Evolutionary conservation across 30 jellyfish, hydroid and myxozoan genomes (phyloP).

Genomic region (Clytia hemisphaerica): DNA sequence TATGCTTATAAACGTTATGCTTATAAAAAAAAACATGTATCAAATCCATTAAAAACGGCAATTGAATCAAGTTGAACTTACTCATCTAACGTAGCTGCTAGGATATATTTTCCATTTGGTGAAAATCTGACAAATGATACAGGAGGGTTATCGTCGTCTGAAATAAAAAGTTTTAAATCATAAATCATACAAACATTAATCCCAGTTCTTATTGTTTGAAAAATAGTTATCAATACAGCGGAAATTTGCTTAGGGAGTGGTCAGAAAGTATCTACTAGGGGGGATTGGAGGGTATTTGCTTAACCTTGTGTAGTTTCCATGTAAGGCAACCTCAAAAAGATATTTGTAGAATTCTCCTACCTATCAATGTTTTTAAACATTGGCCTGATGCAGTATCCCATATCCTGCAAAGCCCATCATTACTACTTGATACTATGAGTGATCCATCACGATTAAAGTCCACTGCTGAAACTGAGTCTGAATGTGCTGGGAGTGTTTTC

Average conservation of each 20-base stretch:
- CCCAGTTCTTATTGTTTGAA: too few species aligned
- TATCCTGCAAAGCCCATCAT: constrained; percentile 92
- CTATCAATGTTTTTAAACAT: constrained; percentile 79
- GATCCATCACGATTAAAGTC: constrained; percentile 96
- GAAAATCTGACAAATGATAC: constrained; percentile 89
- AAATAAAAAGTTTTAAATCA: constrained; percentile 3
- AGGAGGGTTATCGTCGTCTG: constrained; percentile 93
- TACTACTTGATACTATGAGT: constrained; percentile 84
- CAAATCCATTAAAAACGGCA: neutral
- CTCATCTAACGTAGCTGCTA: constrained; percentile 96
- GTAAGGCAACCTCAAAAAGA: neutral
- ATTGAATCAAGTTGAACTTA: too few species aligned
- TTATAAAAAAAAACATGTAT: neutral
- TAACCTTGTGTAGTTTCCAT: too few species aligned
- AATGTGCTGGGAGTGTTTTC: constrained; percentile 93
- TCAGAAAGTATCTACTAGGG: too few species aligned
- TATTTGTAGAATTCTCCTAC: constrained; percentile 17
- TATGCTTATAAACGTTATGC: too few species aligned
- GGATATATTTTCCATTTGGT: constrained; percentile 87
- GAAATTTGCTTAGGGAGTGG: too few species aligned
- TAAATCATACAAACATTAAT: too few species aligned
- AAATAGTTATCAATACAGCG: too few species aligned
- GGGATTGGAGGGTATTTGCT: too few species aligned
- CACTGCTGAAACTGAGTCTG: constrained; percentile 97
- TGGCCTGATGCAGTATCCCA: constrained; percentile 99